phyloP scores from a whole-genome alignment of 2,888 invertebrate species.

The Cephus pulcher region DNA sequence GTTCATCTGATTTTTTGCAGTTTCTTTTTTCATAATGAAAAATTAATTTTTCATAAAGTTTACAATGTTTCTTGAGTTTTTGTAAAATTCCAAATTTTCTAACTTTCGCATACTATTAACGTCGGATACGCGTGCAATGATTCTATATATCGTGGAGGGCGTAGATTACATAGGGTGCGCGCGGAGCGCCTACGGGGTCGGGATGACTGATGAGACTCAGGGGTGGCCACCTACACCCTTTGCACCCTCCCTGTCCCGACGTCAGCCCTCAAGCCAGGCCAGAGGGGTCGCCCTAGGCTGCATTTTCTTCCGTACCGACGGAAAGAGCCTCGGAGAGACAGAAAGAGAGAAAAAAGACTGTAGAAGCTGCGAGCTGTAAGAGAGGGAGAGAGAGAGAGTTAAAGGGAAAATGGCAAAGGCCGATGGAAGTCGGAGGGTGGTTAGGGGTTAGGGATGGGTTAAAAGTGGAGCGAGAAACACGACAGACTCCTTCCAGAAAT shows the following conservation, averaged over 20 bases:
- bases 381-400: too few species aligned
- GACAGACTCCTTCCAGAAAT: not conserved
- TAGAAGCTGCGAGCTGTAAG: too few species aligned
- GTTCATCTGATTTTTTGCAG: too few species aligned
- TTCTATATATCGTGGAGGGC: constrained; percentile 20
- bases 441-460: too few species aligned
- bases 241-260: constrained; percentile 12
- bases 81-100: not conserved
- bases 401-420: too few species aligned
- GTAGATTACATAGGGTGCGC: constrained; percentile 23
- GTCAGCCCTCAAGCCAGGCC: constrained; percentile 8
- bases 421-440: too few species aligned
- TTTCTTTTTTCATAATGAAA: too few species aligned
- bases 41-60: too few species aligned
- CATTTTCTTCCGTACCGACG: constrained; percentile 16
- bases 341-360: too few species aligned
- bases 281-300: constrained; percentile 17
- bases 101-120: not conserved
- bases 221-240: constrained; percentile 16
- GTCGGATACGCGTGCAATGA: constrained; percentile 1
- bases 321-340: too few species aligned
- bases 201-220: constrained; percentile 26
- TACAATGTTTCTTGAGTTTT: too few species aligned
- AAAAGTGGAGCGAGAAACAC: too few species aligned
- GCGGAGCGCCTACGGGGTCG: constrained; percentile 16